Base-by-base conservation (phyloP, 1,140 invertebrate genomes). In the Phenacoccus solenopsis region DNA sequence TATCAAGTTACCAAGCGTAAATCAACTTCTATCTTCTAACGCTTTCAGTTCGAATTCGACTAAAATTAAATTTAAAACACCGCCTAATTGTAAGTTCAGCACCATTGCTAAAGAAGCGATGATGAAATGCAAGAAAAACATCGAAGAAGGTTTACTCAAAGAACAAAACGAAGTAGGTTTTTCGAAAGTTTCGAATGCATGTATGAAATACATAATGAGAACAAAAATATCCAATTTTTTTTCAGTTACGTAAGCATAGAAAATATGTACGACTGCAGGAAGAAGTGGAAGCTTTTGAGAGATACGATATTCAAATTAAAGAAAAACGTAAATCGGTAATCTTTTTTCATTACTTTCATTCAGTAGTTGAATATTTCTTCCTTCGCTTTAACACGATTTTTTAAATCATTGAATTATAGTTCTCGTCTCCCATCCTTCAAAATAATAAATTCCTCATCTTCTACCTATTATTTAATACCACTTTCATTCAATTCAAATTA, bases 111-210 rank as follows among this genome's bases (percentile, higher is more conserved):
- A 64, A 64, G 13, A 10, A 24, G 9, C 25, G 13, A 13, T 64
- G 2, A 13, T 10, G 3, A 24, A 27, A 64, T 64, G 59, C 25
- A 9, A 24, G 10, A 64, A 3, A 3, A 64, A 24, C 25, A 64
- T 64, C 12, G 59, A 64, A 64, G 59, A 25, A 5, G 16, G 21
- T 25, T 10, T 64, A 27, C 4, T 25, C 9, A 24, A 27, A 25
- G 59, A 64, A 27, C 59, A 64, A 27, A 64, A 64, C 59, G 59
- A 64, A 20, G 59, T 64, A 16, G 25, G 22, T 64, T 25, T 64
- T 22, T 9, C n/a, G n/a, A n/a, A n/a, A n/a, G n/a, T n/a, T n/a
- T n/a, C n/a, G n/a, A n/a, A n/a, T n/a, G n/a, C n/a, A n/a, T n/a
- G n/a, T n/a, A n/a, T n/a, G n/a, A n/a, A n/a, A n/a, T n/a, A n/a